phyloP scores from a whole-genome alignment of 2,797 vertebrate species.

The Coracias cyanogaster region DNA sequence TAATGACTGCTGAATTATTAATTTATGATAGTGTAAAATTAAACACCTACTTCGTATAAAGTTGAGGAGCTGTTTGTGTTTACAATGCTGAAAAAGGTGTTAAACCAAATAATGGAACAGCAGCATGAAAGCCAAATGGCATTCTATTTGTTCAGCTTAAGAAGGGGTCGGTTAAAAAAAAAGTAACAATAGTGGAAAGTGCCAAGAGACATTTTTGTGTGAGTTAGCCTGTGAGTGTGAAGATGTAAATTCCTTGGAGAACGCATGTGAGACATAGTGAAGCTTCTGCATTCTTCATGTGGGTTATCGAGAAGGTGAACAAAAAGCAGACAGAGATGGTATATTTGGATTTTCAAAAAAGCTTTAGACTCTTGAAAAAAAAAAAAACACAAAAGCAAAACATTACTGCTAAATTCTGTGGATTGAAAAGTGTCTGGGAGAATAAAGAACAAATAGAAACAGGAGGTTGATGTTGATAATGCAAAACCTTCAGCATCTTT shows the following conservation, averaged over 20 bases:
- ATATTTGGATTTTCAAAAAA: background rate
- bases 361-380: background rate
- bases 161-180: background rate
- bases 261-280: background rate
- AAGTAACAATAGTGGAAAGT: background rate
- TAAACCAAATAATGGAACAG: background rate
- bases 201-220: background rate
- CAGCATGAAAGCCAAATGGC: background rate
- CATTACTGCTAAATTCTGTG: background rate
- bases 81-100: background rate
- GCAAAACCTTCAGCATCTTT: background rate
- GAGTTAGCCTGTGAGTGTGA: background rate
- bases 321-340: background rate
- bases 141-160: background rate
- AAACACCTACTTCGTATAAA: background rate
- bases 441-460: background rate
- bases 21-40: conserved; percentile 29
- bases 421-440: background rate
- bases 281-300: background rate
- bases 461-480: background rate
- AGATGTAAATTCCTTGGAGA: background rate
- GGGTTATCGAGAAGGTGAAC: background rate
- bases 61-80: conserved; percentile 12
- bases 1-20: background rate
- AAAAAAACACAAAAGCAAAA: background rate